phyloP scores from a whole-genome alignment of 2,888 invertebrate species.

The Sclerodermus sp. region DNA sequence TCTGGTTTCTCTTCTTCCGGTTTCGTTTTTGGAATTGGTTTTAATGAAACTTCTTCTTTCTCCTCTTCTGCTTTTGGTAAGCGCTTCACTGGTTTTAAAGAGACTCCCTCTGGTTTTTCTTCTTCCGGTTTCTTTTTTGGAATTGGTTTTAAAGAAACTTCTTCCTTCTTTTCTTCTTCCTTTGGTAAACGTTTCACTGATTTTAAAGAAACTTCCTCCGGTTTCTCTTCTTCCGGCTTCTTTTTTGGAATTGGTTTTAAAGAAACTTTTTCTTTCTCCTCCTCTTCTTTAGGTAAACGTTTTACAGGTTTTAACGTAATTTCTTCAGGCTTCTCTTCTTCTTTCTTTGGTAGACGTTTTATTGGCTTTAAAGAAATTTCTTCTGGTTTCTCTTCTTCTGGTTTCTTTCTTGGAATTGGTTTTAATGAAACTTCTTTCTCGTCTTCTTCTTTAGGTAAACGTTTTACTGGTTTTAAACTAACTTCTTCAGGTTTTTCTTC shows the following conservation, averaged over 20 bases:
- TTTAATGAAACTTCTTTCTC: slow-evolving; percentile 21
- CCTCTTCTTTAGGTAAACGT: slow-evolving; percentile 28
- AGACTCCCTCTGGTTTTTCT: slow-evolving; percentile 30
- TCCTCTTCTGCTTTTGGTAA: slow-evolving; percentile 24
- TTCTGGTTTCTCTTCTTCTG: slow-evolving; percentile 24
- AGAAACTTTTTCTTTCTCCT: slow-evolving; percentile 57
- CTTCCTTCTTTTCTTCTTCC: slow-evolving; percentile 19
- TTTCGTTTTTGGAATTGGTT: slow-evolving; percentile 12
- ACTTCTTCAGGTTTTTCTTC: no score
- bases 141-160: slow-evolving; percentile 37
- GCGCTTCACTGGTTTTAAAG: slow-evolving; percentile 41
- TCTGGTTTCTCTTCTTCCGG: slow-evolving; percentile 25
- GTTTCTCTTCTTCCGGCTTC: no score
- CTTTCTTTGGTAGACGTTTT: slow-evolving; percentile 22
- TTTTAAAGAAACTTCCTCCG: slow-evolving; percentile 38
- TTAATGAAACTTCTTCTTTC: slow-evolving; percentile 29
- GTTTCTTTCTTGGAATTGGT: slow-evolving; percentile 17
- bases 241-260: slow-evolving; percentile 29
- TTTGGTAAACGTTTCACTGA: slow-evolving; percentile 19
- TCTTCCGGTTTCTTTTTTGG: slow-evolving; percentile 9
- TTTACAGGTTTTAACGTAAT: slow-evolving; percentile 34
- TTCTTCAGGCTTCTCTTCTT: slow-evolving; percentile 21
- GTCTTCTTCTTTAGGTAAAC: slow-evolving; percentile 23
- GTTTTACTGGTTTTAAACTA: slow-evolving; percentile 25
- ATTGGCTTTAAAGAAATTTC: slow-evolving; percentile 41